Evolutionary conservation across 2,113 vertebrate genomes (phyloP).

Genomic region (Elanoides forficatus): DNA sequence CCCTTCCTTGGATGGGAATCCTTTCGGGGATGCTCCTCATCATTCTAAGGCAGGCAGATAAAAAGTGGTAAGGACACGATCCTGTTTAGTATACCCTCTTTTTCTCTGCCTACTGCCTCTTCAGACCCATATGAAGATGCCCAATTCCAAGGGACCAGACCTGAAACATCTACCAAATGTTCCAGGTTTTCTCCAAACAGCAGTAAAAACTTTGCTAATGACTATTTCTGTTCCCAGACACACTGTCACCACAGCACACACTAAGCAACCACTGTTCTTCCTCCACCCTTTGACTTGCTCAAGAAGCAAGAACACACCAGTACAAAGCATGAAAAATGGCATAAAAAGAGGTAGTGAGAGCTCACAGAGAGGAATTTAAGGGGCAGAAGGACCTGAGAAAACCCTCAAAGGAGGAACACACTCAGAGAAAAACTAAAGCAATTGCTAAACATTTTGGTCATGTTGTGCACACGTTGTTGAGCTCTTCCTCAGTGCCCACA

Average conservation of each 20-base stretch:
- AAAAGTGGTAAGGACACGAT: neutral
- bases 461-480: neutral
- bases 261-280: neutral
- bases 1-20: neutral
- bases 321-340: neutral
- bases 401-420: neutral
- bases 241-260: neutral
- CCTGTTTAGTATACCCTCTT: neutral
- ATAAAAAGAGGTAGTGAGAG: conserved; percentile 43
- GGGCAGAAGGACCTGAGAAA: neutral
- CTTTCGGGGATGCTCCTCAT: neutral
- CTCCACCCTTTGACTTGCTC: neutral
- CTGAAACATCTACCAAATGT: neutral
- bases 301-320: neutral
- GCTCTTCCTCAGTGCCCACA: neutral
- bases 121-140: neutral
- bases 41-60: neutral
- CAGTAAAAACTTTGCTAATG: neutral
- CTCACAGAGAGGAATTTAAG: neutral
- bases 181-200: neutral
- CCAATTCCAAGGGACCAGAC: neutral
- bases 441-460: neutral
- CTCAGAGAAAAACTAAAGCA: neutral
- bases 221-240: neutral
- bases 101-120: neutral